phyloP scores from a whole-genome alignment of 64 coral and sea anemone species.

The Pocillopora verrucosa region DNA sequence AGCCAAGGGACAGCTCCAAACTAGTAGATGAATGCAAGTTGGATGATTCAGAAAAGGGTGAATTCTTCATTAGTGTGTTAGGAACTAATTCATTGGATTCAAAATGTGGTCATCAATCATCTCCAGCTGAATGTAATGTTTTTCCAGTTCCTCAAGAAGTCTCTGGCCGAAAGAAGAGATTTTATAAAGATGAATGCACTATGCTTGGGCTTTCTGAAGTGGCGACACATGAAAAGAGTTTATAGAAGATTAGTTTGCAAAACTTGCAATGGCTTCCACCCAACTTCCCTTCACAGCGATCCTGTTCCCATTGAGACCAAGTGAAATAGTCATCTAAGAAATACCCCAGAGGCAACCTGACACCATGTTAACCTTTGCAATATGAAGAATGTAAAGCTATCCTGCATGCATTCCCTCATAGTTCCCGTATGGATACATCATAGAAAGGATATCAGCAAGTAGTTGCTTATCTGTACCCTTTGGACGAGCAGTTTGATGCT shows the following conservation, averaged over 20 bases:
- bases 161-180: background rate
- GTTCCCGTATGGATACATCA: background rate
- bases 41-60: slow-evolving; percentile 1
- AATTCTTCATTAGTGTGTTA: background rate
- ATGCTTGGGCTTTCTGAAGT: slow-evolving; percentile 32
- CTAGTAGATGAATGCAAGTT: background rate
- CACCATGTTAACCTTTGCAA: background rate
- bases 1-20: background rate
- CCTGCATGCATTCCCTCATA: slow-evolving; percentile 7
- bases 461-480: background rate
- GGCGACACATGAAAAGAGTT: slow-evolving; percentile 34
- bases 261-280: slow-evolving; percentile 44
- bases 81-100: background rate
- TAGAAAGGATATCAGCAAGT: background rate
- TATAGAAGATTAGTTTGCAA: slow-evolving; percentile 15
- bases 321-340: background rate
- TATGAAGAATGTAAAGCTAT: background rate
- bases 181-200: slow-evolving; percentile 10
- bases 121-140: slow-evolving; percentile 1
- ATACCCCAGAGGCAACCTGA: background rate
- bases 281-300: slow-evolving; percentile 26
- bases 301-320: background rate
- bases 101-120: background rate
- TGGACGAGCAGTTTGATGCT: slow-evolving; percentile 11
- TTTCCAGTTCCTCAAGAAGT: background rate